These are phyloP conservation scores for Brachypteracias leptosomus DNA, from an alignment of 2,113 vertebrate genomes.

Conservation along the genomic window DNA sequence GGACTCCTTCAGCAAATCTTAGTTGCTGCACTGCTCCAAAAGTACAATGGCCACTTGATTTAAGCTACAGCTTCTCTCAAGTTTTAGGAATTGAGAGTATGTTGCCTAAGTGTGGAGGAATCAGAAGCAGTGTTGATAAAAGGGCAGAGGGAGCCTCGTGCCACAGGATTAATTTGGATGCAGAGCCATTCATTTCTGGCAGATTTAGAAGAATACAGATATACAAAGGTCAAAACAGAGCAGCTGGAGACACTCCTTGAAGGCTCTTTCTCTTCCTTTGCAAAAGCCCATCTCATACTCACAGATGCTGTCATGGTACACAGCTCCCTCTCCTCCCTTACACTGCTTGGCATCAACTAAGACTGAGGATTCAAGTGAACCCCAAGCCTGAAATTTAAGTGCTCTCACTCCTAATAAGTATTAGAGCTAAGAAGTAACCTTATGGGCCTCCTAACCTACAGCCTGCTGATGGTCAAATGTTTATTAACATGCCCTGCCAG, in stretches of 20 bases:
- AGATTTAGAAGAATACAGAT: background rate
- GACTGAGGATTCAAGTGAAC: background rate
- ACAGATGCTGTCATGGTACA: background rate
- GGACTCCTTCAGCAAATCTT: background rate
- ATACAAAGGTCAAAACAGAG: background rate
- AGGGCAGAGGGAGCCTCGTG: background rate
- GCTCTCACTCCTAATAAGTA: background rate
- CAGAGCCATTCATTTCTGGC: background rate
- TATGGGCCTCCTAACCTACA: background rate
- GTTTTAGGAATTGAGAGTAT: background rate
- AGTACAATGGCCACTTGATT: background rate
- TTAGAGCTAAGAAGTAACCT: background rate
- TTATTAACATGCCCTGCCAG: background rate
- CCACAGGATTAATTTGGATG: background rate
- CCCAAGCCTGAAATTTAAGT: background rate
- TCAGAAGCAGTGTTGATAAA: background rate
- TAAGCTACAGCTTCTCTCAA: background rate
- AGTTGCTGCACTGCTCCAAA: background rate
- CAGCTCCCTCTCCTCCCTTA: background rate
- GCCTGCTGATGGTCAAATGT: background rate
- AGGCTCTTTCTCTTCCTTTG: background rate
- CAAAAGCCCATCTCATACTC: background rate
- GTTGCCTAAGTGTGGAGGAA: accelerated
- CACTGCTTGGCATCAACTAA: background rate
- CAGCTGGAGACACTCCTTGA: background rate